Percentiles rank a stretch among this genome's conserved stretches.
Evolutionary conservation across 2,797 vertebrate genomes (phyloP).

Genomic region (Pantherophis alleghaniensis): DNA sequence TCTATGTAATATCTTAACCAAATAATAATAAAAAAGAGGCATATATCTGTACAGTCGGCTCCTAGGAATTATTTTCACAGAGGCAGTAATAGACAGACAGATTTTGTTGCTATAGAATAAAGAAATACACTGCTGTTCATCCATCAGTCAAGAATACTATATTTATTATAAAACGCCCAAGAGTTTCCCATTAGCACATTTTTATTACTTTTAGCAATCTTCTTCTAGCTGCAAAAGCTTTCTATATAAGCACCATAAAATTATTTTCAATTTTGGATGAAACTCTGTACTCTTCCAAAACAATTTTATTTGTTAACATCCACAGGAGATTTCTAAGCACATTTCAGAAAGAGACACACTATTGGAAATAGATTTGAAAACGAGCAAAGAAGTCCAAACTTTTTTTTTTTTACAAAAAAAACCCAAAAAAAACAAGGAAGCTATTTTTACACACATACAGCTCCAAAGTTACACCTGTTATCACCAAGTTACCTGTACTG

Average conservation of each 20-base stretch:
- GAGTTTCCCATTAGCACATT: slow-evolving; percentile 47
- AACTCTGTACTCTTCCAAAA: slow-evolving; percentile 38
- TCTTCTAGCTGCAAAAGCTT: slow-evolving; percentile 48
- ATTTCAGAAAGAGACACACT: slow-evolving; percentile 30
- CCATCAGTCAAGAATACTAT: slow-evolving; percentile 37
- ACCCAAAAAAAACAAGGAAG: slow-evolving; percentile 7
- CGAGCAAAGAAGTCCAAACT: slow-evolving; percentile 1
- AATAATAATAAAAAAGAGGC: slow-evolving; percentile 51
- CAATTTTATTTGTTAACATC: slow-evolving; percentile 30
- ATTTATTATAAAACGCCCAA: slow-evolving; percentile 50
- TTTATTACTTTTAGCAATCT: slow-evolving; percentile 44
- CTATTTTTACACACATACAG: slow-evolving; percentile 4
- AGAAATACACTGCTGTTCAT: slow-evolving; percentile 50
- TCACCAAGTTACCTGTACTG: neutral
- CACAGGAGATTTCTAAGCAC: slow-evolving; percentile 33
- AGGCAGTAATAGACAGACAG: slow-evolving; percentile 52
- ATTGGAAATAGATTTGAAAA: slow-evolving; percentile 26
- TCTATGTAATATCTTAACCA: slow-evolving; percentile 48
- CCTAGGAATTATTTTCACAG: slow-evolving; percentile 32
- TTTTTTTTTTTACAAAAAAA: neutral
- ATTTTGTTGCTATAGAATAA: slow-evolving; percentile 52
- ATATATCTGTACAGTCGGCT: slow-evolving; percentile 36
- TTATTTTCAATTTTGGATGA: slow-evolving; percentile 47
- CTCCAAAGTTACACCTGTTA: neutral
- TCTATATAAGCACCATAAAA: slow-evolving; percentile 35